Base-by-base conservation (phyloP, 2,113 vertebrate genomes). In the Narcine bancroftii region DNA sequence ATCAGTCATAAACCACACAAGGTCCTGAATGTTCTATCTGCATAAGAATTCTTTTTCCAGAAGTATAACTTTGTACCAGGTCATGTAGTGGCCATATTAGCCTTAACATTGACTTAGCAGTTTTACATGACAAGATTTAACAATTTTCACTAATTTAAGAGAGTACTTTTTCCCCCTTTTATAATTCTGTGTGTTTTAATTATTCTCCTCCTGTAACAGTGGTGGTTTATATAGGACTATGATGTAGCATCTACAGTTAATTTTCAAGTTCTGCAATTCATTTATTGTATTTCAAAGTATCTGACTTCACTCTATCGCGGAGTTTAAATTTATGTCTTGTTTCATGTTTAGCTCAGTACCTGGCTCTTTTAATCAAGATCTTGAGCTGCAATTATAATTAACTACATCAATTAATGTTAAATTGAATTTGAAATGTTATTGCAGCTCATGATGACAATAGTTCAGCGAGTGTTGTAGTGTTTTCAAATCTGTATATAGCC, bases 71-170 rank as follows among this genome's bases (percentile, higher is more conserved):
- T 91, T 91, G 69, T 47, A 69, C 26, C 63, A 69, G 89, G 63
- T 91, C 89, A 69, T 91, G 65, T 33, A 6, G 81, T 85, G 81
- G 53, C 81, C 65, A 91, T 4, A 71, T 91, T 45, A 91, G 89
- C 89, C 89, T 91, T 91, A 91, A 91, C 71, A 65, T 47, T 91
- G 36, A 91, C 63, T 87, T 71, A 69, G 71, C 89, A 91, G 26
- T 91, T 91, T 91, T 69, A 91, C 71, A 91, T 63, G 15, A 89
- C n/a, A 56, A 87, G 39, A n/a, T 91, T 91, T 91, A 91, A 91
- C 63, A 69, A 45, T 69, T 69, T 66, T 91, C 89, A 91, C 89
- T 26, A 69, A 21, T 71, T 89, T 66, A 29, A 91, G 26, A 53
- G 24, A 69, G 26, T 45, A 66, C 47, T 91, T 65, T 36, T 69